A percentile compares a stretch with the other conserved stretches of the same genome.
Evolutionary conservation across 2,113 vertebrate genomes (phyloP).

Genomic region (Todiramphus chloris): DNA sequence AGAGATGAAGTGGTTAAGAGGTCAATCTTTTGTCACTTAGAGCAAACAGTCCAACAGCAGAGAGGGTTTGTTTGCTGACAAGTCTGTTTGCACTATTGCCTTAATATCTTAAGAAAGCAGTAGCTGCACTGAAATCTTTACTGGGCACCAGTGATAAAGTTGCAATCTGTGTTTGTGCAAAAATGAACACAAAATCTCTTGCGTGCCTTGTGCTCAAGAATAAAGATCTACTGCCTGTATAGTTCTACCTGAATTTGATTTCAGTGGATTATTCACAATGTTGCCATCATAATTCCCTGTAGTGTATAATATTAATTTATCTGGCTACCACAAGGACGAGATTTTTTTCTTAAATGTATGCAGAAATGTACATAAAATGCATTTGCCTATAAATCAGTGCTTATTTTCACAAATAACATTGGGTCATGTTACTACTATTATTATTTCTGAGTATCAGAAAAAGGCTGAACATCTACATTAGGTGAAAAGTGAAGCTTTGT

Average conservation of each 20-base stretch:
- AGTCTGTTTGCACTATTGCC: background rate
- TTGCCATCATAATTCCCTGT: background rate
- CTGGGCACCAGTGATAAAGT: background rate
- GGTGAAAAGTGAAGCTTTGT: background rate
- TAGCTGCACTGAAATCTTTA: background rate
- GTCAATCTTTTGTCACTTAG: background rate
- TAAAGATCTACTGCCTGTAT: background rate
- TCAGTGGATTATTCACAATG: background rate
- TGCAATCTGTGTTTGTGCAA: background rate
- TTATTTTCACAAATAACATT: background rate
- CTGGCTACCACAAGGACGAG: background rate
- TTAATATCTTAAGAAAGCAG: background rate
- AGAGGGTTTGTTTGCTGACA: background rate
- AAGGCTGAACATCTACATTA: background rate
- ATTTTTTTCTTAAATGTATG: background rate
- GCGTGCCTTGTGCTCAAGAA: background rate
- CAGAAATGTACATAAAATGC: background rate
- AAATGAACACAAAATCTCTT: background rate
- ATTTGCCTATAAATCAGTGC: background rate
- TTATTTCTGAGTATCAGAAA: background rate
- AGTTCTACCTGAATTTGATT: background rate
- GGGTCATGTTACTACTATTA: too few species aligned
- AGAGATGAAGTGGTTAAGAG: background rate
- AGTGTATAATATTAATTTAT: background rate
- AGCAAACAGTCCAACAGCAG: background rate